Evolutionary conservation across 2,888 invertebrate genomes (phyloP), one percentile per base, ranked within the genome.

Genomic region (Tupiocoris notatus): DNA sequence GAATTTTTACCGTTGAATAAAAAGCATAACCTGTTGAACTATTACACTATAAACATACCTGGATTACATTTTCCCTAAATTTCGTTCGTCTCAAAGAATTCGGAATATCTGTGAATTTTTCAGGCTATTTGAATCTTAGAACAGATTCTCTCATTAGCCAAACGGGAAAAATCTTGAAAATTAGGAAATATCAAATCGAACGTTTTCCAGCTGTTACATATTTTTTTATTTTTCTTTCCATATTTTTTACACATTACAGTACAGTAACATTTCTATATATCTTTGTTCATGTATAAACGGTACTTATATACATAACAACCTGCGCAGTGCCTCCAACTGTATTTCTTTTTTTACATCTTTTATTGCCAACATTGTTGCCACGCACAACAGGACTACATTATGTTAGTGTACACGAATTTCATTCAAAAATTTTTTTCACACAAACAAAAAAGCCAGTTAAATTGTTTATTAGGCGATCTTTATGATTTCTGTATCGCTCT

Each of bases 251-350:
- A 73, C 73, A 73, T 62, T 73, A 73, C 73, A 62, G 73, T 73
- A 62, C 73, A 62, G 73, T 73, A 73, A 73, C 73, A 73, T 73
- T 73, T 73, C 73, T 73, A 73, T 73, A 73, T 65, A 70, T 70
- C 24, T 70, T 61, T 62, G 20, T 63, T 73, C 73, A 73, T 73
- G 73, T 73, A 73, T 73, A 73, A 73, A 73, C 73, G 73, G 73
- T 73, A 73, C 54, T 62, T 73, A 73, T 73, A 63, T 73, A 73
- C 73, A 73, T 73, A 73, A 73, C 73, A 73, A 73, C 73, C 73
- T 73, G 63, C 73, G 20, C 62, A 73, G 73, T 73, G 73, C 73
- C 73, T 61, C 21, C 73, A 73, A 62, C 58, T 24, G 39, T 67
- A 56, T 54, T 59, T 70, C 12, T 58, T 59, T 70, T 70, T 70